phyloP scores from a whole-genome alignment of 1,140 invertebrate genomes.

The Parasteatoda tepidariorum region DNA sequence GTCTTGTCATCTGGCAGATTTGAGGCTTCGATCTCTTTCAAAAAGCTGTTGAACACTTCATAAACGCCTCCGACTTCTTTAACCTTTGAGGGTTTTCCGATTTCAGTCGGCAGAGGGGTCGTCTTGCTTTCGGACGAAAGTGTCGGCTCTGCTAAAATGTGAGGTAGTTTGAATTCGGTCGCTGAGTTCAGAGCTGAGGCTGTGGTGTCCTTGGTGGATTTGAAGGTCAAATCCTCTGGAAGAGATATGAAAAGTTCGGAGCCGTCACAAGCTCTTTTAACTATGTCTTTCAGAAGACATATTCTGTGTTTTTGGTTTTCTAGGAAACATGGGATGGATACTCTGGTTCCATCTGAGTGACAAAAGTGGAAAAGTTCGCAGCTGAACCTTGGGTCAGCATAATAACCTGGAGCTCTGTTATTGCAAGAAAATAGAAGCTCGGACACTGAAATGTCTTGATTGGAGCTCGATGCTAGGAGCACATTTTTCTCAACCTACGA shows the following conservation, averaged over 20 bases:
- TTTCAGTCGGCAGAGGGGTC: constrained; percentile 23
- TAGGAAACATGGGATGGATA: constrained; percentile 20
- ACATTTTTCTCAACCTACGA: not conserved
- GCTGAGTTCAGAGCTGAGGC: constrained; percentile 24
- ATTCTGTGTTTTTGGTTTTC: constrained; percentile 10
- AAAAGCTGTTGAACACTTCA: constrained; percentile 44
- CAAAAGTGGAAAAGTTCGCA: constrained; percentile 53
- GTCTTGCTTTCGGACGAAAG: not conserved
- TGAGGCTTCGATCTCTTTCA: constrained; percentile 12
- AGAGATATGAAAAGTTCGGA: constrained; percentile 10
- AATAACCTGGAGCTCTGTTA: constrained; percentile 31
- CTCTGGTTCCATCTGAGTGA: constrained; percentile 40
- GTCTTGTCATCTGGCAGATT: not conserved
- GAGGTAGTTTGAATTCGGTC: constrained; percentile 26
- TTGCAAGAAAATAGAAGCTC: constrained; percentile 10
- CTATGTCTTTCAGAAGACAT: constrained; percentile 31
- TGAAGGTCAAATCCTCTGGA: constrained; percentile 20
- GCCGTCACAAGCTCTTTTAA: constrained; percentile 13
- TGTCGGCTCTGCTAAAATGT: constrained; percentile 10
- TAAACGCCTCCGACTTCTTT: not conserved
- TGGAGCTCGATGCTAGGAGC: not conserved
- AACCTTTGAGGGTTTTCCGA: not conserved
- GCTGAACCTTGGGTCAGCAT: constrained; percentile 44
- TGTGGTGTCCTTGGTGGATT: constrained; percentile 33
- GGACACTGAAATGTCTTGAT: not conserved